These are phyloP conservation scores for rat (Rattus norvegicus) DNA, from an alignment of 2,113 vertebrate genomes.

Conservation along the genomic window GRCr8 NC_086023.1:142444001-142444500, in stretches of 20 bases:
- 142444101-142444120: conserved; percentile 94
- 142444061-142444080: conserved; percentile 89
- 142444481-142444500: not conserved
- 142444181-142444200: conserved; percentile 96
- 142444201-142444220: not conserved
- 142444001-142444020: not conserved
- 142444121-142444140: conserved; percentile 92
- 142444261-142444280: not conserved
- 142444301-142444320: not conserved
- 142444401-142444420: not conserved
- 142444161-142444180: conserved; percentile 94
- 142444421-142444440: not conserved
- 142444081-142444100: conserved; percentile 90
- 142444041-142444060: not conserved
- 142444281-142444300: not conserved
- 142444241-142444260: not conserved
- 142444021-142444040: rapidly evolving
- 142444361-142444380: not conserved
- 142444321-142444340: not conserved
- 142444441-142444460: not conserved
- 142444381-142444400: not conserved
- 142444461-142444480: not conserved
- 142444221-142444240: not conserved
- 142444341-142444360: not conserved
- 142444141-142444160: conserved; percentile 75